phyloP scores from a whole-genome alignment of 2,797 vertebrate genomes.

The Centroberyx gerrardi region DNA sequence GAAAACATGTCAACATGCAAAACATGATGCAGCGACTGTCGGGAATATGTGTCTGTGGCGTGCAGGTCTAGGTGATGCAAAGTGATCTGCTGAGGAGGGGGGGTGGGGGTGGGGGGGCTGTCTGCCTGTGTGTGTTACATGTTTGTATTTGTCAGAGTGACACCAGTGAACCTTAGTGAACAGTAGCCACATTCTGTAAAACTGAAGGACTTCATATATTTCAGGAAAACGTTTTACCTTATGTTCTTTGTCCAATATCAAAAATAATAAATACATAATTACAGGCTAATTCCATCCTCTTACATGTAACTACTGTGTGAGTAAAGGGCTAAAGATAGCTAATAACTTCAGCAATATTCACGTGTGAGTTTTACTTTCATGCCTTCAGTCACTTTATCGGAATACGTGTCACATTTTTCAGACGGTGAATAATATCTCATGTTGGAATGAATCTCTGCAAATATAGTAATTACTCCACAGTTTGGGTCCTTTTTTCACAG shows the following conservation, averaged over 20 bases:
- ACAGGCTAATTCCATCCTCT: not conserved
- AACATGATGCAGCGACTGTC: slow-evolving; percentile 23
- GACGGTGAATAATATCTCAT: slow-evolving; percentile 32
- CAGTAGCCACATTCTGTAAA: not conserved
- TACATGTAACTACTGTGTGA: not conserved
- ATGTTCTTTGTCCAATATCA: too few relatives aligned
- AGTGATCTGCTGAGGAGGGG: slow-evolving; percentile 38
- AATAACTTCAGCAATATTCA: slow-evolving; percentile 7
- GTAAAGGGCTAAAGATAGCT: slow-evolving; percentile 4
- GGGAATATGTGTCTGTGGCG: slow-evolving; percentile 15
- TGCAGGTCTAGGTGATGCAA: slow-evolving; percentile 52
- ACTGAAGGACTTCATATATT: not conserved
- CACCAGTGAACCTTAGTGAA: slow-evolving; percentile 17
- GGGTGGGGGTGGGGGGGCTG: slow-evolving; percentile 8
- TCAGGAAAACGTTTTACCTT: not conserved
- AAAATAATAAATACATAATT: not conserved
- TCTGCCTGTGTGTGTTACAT: slow-evolving; percentile 24
- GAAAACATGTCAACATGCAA: slow-evolving; percentile 58
- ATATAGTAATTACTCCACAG: slow-evolving; percentile 44
- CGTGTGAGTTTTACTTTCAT: slow-evolving; percentile 22
- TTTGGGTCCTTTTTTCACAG: slow-evolving; percentile 53
- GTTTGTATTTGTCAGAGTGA: slow-evolving; percentile 29
- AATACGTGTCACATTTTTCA: slow-evolving; percentile 21
- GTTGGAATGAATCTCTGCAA: slow-evolving; percentile 35
- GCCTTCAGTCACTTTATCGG: slow-evolving; percentile 1